These are phyloP conservation scores for Aricia artaxerxes DNA, from an alignment of 2,888 invertebrate genomes.

Conservation along the genomic window DNA sequence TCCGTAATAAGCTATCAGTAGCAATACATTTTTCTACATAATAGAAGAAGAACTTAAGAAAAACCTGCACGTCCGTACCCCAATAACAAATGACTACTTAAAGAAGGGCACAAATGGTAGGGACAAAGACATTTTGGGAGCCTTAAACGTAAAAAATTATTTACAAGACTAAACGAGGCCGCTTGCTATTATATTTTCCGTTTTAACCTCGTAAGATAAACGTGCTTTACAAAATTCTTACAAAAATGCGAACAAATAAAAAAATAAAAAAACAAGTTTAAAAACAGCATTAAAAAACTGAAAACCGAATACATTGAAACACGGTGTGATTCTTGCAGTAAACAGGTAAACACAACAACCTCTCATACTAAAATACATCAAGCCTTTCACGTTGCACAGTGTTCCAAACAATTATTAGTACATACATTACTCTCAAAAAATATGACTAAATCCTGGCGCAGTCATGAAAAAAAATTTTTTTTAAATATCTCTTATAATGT, in stretches of 20 bases:
- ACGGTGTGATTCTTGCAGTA: too few species aligned
- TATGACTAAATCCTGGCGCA: too few species aligned
- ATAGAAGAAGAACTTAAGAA: background rate
- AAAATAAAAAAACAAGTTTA: background rate
- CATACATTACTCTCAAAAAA: background rate
- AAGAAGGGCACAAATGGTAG: constrained; percentile 3
- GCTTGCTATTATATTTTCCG: background rate
- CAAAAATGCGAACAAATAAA: background rate
- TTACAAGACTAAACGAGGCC: constrained; percentile 2
- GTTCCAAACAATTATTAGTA: background rate
- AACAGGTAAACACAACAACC: too few species aligned
- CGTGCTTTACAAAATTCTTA: background rate
- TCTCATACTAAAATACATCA: too few species aligned
- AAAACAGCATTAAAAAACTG: too few species aligned
- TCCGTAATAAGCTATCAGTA: background rate
- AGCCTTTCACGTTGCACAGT: too few species aligned
- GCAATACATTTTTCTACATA: background rate
- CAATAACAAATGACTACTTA: constrained; percentile 15
- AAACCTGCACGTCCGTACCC: constrained; percentile 13
- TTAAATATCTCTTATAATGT: constrained; percentile 25
- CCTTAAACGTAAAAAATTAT: constrained; percentile 12
- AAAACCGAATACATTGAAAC: too few species aligned
- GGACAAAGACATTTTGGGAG: constrained; percentile 20
- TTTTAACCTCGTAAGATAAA: background rate
- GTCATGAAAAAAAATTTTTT: background rate